Percentiles rank a stretch among this genome's conserved stretches.
Conservation (phyloP, 2,797 vertebrate genomes). For the Mormyrops attenuatus region DNA sequence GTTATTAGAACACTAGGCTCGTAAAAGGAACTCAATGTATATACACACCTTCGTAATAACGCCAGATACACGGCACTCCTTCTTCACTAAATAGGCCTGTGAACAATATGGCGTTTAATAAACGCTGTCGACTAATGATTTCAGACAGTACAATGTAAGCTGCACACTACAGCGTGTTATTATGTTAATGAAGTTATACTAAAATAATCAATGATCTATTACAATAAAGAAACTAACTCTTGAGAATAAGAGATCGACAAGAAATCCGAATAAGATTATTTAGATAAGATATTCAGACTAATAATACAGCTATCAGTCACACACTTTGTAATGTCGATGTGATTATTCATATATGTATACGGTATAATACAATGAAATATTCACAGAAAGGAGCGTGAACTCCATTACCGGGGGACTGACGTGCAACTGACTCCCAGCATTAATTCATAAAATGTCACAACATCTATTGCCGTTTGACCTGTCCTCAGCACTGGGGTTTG, state of each 20-base stretch:
- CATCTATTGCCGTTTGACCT: constrained; percentile 51
- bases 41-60: not conserved
- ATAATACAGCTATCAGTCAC: not conserved
- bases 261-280: not conserved
- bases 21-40: not conserved
- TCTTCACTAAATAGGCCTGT: not conserved
- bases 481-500: constrained; percentile 45
- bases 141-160: not conserved
- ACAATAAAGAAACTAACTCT: not conserved
- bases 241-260: not conserved
- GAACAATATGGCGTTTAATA: not conserved
- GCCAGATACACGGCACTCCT: not conserved
- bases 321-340: not conserved
- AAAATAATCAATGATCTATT: not conserved
- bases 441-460: constrained; percentile 46
- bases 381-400: not conserved
- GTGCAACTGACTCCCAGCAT: not conserved
- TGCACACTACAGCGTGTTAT: not conserved
- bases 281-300: not conserved
- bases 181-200: not conserved
- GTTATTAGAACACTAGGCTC: not conserved
- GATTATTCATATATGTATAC: not conserved
- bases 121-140: not conserved
- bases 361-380: not conserved
- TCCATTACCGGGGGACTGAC: not conserved